These are phyloP conservation scores for Chloropsis hardwickii DNA, from an alignment of 2,113 vertebrate genomes.

Conservation along the genomic window DNA sequence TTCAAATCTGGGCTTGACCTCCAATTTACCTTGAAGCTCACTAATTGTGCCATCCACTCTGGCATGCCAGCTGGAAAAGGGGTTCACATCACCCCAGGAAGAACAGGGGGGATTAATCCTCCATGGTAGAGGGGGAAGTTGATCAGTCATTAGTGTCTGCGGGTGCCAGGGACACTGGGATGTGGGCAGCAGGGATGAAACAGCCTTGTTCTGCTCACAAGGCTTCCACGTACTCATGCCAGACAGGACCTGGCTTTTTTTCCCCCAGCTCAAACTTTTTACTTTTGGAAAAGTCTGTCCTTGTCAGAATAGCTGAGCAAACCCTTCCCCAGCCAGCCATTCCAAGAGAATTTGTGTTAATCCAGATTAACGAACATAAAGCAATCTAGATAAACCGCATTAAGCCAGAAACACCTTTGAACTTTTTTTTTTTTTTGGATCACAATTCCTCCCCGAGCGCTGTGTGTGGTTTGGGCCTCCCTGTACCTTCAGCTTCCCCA, in stretches of 20 bases:
- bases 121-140: rapidly evolving
- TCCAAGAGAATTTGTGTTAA: conserved; percentile 52
- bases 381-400: conserved; percentile 60
- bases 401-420: conserved; percentile 55
- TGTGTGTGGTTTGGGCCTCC: conserved; percentile 50
- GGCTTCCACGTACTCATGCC: neutral
- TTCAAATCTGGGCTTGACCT: conserved; percentile 62
- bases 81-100: neutral
- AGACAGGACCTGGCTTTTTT: neutral
- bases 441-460: neutral
- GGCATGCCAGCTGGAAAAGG: neutral
- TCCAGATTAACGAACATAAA: conserved; percentile 61
- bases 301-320: neutral
- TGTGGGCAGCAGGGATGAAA: neutral
- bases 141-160: neutral
- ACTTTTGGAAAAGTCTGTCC: neutral
- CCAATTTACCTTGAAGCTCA: conserved; percentile 33
- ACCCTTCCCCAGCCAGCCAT: neutral
- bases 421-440: conserved; percentile 27
- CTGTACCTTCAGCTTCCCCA: neutral
- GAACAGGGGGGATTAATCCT: neutral
- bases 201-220: neutral
- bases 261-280: neutral
- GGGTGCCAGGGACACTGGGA: neutral
- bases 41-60: neutral